A percentile compares a stretch with the other conserved stretches of the same genome.
Evolutionary conservation across 2,797 vertebrate genomes (phyloP).

Genomic region (Pteronotus mesoamericanus): DNA sequence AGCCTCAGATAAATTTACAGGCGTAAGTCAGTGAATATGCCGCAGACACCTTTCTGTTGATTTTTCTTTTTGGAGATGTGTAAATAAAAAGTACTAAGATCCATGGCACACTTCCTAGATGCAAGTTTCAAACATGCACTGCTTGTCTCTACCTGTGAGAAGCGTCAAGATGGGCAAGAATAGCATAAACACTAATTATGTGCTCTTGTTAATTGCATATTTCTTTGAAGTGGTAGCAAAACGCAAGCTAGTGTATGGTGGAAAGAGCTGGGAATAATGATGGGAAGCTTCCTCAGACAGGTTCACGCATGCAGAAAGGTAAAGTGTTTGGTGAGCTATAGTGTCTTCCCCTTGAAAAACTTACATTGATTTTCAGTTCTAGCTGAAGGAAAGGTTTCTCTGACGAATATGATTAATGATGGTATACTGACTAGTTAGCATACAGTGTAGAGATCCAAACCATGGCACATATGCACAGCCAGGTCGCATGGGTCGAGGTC

Average conservation of each 20-base stretch:
- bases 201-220: constrained; percentile 57
- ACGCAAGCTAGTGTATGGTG: not conserved
- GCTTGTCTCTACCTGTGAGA: constrained; percentile 44
- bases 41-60: constrained; percentile 41
- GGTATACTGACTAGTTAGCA: not conserved
- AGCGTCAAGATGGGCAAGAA: not conserved
- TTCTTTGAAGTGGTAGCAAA: constrained; percentile 69
- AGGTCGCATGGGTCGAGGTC: not conserved
- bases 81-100: not conserved
- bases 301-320: not conserved
- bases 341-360: not conserved
- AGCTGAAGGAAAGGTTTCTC: not conserved
- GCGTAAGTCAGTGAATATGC: not conserved
- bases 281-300: not conserved
- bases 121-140: not conserved
- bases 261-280: constrained; percentile 17
- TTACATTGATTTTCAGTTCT: not conserved
- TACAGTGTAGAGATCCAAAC: not conserved
- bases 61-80: constrained; percentile 19
- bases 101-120: not conserved
- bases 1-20: constrained; percentile 34
- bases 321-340: not conserved
- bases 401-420: constrained; percentile 26
- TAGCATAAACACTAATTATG: constrained; percentile 67
- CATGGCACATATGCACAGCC: not conserved